Base-by-base conservation (phyloP, 2,797 vertebrate genomes). In the Aplochiton taeniatus region DNA sequence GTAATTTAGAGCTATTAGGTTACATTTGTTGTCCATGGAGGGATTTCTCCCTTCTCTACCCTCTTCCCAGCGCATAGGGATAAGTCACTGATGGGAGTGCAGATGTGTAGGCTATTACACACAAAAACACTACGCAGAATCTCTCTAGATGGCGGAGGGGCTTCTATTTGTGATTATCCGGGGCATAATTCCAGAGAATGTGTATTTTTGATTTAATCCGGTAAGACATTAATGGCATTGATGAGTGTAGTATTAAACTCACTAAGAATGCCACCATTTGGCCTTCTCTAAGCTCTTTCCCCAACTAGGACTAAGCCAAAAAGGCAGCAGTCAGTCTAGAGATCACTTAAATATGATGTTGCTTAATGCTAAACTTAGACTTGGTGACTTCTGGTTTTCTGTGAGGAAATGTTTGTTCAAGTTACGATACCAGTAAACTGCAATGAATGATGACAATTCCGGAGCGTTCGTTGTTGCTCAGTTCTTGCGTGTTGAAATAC, bases 171-270 rank as follows among this genome's bases (percentile, higher is more conserved):
- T 71, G 77, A 68, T 85, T 82, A 83, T 89, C 83, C 60, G 53
- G 64, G 68, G 42, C 69, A 77, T 75, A 72, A 76, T 81, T 78
- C 74, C 63, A 60, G 58, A 73, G 73, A 80, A 74, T 84, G 68
- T 69, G 77, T 78, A 46, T 70, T 54, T 87, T 83, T 80, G 72
- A 8, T 73, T 78, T 85, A 88, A 87, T 89, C 82, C 77, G 72
- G 72, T 82, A 70, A 82, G 66, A 81, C 82, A 67, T 84, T 85
- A 85, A 87, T 86, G 75, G 70, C 70, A 79, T 69, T 73, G 83
- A 79, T 73, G 74, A 66, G 72, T 64, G 77, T 58, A 14, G 49
- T 31, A 73, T 58, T 55, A 50, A 67, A 50, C 77, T 76, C 62
- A 62, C 67, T 69, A 59, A 84, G 48, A 78, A 73, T 31, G 8